These are phyloP conservation scores for Meiosimyza decipiens DNA, from an alignment of 2,888 invertebrate species.

Conservation along the genomic window DNA sequence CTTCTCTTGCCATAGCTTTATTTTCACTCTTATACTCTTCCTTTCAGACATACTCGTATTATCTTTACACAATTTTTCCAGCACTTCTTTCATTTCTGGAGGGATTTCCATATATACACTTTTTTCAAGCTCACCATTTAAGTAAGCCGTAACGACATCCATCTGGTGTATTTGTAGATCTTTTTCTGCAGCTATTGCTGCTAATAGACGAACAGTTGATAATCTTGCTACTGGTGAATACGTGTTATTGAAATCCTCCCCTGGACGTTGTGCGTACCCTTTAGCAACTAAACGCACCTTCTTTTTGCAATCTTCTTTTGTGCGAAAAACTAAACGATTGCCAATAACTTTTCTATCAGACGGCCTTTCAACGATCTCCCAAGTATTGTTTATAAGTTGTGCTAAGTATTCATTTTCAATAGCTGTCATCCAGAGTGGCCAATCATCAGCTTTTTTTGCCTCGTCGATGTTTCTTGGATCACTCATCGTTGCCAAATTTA, in stretches of 20 bases:
- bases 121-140: conserved; percentile 32
- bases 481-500: neutral
- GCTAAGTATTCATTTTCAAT: conserved; percentile 44
- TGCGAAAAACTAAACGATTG: conserved; percentile 37
- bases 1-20: conserved; percentile 32
- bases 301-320: conserved; percentile 34
- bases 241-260: conserved; percentile 39
- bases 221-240: conserved; percentile 39
- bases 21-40: neutral
- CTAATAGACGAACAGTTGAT: conserved; percentile 35
- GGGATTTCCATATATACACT: conserved; percentile 31
- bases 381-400: conserved; percentile 40
- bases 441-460: neutral
- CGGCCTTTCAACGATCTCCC: conserved; percentile 42
- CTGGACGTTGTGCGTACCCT: conserved; percentile 41
- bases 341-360: conserved; percentile 36
- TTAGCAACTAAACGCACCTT: conserved; percentile 41
- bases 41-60: conserved; percentile 18
- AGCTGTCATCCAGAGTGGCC: conserved; percentile 31
- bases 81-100: conserved; percentile 20
- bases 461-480: neutral
- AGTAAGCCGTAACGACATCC: conserved; percentile 41
- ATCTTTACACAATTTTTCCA: conserved; percentile 8
- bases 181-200: conserved; percentile 33
- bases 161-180: conserved; percentile 41